Evolutionary conservation across 2,888 invertebrate species (phyloP).

Genomic region (Nephrotoma appendiculata): DNA sequence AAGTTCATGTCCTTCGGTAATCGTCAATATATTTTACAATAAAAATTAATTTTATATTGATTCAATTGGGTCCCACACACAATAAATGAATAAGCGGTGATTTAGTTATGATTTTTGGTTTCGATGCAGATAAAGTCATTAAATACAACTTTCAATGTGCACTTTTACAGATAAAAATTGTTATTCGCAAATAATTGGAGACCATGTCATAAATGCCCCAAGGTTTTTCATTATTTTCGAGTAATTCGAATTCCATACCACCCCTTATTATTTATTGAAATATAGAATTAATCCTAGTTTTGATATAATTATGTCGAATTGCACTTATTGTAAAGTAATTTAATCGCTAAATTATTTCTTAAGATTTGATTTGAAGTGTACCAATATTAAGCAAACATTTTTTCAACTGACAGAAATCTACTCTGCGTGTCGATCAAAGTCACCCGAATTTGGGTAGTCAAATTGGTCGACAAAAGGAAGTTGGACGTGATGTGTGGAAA

Average conservation of each 20-base stretch:
- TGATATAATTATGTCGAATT: too few species aligned
- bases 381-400: too few species aligned
- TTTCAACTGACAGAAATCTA: too few species aligned
- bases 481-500: too few species aligned
- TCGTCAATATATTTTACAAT: not conserved
- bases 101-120: not conserved
- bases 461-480: too few species aligned
- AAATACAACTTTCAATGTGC: not conserved
- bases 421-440: too few species aligned
- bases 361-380: too few species aligned
- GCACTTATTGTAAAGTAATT: too few species aligned
- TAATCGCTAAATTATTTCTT: too few species aligned
- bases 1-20: not conserved
- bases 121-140: not conserved
- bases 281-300: too few species aligned
- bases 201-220: not conserved
- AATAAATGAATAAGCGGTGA: not conserved
- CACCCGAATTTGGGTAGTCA: too few species aligned
- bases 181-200: not conserved
- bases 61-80: not conserved
- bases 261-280: too few species aligned
- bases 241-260: not conserved
- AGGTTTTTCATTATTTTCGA: not conserved
- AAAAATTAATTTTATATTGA: not conserved
- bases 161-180: not conserved